These are phyloP conservation scores for Heliconius ethilla DNA, from an alignment of 2,888 invertebrate genomes.

Conservation along the genomic window DNA sequence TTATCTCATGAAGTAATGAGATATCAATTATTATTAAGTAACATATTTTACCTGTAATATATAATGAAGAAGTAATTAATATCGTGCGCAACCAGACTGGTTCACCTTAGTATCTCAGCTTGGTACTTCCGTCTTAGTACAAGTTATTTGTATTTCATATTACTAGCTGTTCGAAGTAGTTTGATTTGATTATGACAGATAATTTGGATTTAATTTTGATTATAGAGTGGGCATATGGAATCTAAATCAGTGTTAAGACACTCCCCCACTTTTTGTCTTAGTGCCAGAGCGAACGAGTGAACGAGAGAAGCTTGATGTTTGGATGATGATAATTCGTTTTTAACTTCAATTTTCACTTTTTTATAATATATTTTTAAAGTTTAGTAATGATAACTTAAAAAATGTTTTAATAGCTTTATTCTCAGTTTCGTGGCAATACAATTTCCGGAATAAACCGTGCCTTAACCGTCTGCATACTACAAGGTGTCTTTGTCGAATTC, in stretches of 20 bases:
- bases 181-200: neutral
- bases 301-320: too few relatives aligned
- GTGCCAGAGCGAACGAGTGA: too few relatives aligned
- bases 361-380: neutral
- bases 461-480: neutral
- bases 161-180: neutral
- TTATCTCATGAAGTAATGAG: neutral
- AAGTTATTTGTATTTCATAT: neutral
- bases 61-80: conserved; percentile 28
- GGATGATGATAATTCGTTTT: too few relatives aligned
- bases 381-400: neutral
- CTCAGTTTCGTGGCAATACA: neutral
- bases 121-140: conserved; percentile 33
- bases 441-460: neutral
- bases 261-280: too few relatives aligned
- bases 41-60: neutral
- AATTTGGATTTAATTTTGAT: neutral
- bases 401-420: neutral
- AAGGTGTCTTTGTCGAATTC: neutral
- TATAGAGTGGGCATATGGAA: too few relatives aligned
- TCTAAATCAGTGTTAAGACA: too few relatives aligned
- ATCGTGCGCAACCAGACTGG: conserved; percentile 28
- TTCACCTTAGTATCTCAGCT: conserved; percentile 31
- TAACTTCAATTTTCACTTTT: too few relatives aligned
- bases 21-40: neutral